A percentile compares a stretch with the other conserved stretches of the same genome.
Conservation (phyloP, 2,113 vertebrate species). For the Scortum barcoo region DNA sequence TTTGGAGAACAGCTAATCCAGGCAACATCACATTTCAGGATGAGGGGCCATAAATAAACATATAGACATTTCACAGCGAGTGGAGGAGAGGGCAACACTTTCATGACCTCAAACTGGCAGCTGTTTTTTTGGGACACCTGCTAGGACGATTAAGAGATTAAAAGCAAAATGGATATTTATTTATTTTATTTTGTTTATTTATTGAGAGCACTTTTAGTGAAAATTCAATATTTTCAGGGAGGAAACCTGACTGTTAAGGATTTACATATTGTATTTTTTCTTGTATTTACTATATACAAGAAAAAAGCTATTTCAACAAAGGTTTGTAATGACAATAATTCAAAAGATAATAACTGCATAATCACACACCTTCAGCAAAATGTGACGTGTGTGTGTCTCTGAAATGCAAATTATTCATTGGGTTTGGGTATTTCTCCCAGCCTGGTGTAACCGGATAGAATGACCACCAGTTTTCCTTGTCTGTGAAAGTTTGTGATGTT, state of each 20-base stretch:
- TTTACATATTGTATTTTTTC: no score
- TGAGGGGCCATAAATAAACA: slow-evolving; percentile 50
- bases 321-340: not conserved
- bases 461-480: not conserved
- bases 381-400: not conserved
- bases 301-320: not conserved
- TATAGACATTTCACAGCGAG: slow-evolving; percentile 9
- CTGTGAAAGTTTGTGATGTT: not conserved
- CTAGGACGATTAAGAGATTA: not conserved
- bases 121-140: not conserved
- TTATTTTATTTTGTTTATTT: no score
- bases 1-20: slow-evolving; percentile 66
- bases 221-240: not conserved
- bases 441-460: not conserved
- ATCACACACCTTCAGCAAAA: not conserved
- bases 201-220: not conserved
- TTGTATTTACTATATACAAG: not conserved
- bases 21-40: slow-evolving; percentile 28
- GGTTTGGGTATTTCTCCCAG: not conserved
- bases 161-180: not conserved
- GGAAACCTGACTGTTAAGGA: not conserved
- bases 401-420: no score
- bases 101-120: not conserved
- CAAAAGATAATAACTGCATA: not conserved
- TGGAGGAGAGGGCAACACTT: not conserved